Percentiles rank a stretch among this genome's conserved stretches.
Conservation (phyloP, 2,113 vertebrate species). For the Coptodon rendalli region DNA sequence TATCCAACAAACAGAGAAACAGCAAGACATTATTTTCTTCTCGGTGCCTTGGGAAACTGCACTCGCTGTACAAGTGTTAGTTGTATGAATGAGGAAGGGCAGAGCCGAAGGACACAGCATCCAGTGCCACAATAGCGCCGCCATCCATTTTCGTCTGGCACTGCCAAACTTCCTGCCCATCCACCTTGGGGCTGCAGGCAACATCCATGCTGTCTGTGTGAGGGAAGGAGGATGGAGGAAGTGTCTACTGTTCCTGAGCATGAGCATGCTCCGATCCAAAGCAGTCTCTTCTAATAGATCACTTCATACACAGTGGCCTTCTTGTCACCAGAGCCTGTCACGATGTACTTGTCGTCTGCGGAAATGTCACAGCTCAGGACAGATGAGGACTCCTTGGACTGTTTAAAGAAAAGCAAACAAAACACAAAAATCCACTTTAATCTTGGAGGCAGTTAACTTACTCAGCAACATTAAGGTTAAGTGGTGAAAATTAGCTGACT, state of each 20-base stretch:
- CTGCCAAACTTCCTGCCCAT: slow-evolving; percentile 49
- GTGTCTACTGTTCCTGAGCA: slow-evolving; percentile 45
- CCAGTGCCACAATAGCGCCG: slow-evolving; percentile 14
- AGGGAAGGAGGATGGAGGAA: slow-evolving; percentile 53
- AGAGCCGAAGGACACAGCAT: slow-evolving; percentile 35
- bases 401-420: background rate
- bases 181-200: slow-evolving; percentile 42
- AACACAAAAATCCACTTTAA: background rate
- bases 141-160: slow-evolving; percentile 45
- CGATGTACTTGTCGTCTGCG: slow-evolving; percentile 95
- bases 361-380: slow-evolving; percentile 97
- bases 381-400: slow-evolving; percentile 97
- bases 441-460: background rate
- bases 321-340: slow-evolving; percentile 96
- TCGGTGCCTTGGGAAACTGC: slow-evolving; percentile 59
- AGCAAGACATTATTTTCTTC: slow-evolving; percentile 62
- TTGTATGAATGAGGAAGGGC: slow-evolving; percentile 49
- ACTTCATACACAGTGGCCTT: slow-evolving; percentile 98
- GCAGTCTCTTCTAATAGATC: slow-evolving; percentile 81
- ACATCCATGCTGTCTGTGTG: slow-evolving; percentile 65
- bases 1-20: slow-evolving; percentile 62
- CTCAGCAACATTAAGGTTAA: slow-evolving; percentile 18
- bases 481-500: slow-evolving; percentile 32
- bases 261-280: slow-evolving; percentile 33
- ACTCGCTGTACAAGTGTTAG: slow-evolving; percentile 58